Percentiles rank a stretch among this genome's conserved stretches.
Conservation (phyloP, 2,888 invertebrate species). For the Drosophila quinaria region DNA sequence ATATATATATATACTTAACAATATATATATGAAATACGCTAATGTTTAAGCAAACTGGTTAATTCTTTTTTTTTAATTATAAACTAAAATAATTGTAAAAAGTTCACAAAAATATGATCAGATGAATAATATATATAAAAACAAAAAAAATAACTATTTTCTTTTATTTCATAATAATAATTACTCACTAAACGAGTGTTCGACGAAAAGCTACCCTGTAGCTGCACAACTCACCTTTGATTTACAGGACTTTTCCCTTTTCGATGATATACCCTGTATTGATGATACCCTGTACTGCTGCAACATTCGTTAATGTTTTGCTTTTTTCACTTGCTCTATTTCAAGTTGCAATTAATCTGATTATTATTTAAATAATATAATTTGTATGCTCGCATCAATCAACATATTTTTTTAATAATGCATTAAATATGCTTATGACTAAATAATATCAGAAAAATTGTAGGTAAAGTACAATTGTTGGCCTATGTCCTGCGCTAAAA, state of each 20-base stretch:
- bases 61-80: constrained; percentile 79
- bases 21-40: constrained; percentile 41
- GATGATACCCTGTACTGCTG: neutral
- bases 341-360: neutral
- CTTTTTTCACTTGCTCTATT: neutral
- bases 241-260: neutral
- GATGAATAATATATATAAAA: constrained; percentile 79
- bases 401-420: too few relatives aligned
- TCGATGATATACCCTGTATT: too few relatives aligned
- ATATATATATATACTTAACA: constrained; percentile 32
- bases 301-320: too few relatives aligned
- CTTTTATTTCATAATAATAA: constrained; percentile 24
- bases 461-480: too few relatives aligned
- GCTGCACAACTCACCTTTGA: neutral
- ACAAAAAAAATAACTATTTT: constrained; percentile 32
- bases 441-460: neutral
- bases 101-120: constrained; percentile 81
- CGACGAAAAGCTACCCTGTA: neutral
- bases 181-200: neutral
- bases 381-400: too few relatives aligned
- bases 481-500: too few relatives aligned
- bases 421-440: too few relatives aligned
- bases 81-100: constrained; percentile 79
- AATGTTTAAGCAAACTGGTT: constrained; percentile 74
- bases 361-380: neutral